phyloP scores from a whole-genome alignment of 2,797 vertebrate species.

The Sebastes oblongus region DNA sequence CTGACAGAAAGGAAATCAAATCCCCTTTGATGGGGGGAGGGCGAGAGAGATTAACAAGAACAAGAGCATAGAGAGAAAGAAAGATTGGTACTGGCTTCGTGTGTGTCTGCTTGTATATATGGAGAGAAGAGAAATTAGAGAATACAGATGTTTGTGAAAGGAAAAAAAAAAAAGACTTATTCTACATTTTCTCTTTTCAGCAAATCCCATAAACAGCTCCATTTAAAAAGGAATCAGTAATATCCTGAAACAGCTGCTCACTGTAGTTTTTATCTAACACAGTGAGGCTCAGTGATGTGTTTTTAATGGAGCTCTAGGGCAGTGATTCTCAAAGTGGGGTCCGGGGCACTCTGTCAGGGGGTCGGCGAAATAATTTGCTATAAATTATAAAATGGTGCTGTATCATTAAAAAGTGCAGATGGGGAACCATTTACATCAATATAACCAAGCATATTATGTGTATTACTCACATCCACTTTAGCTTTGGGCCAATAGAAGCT shows the following conservation, averaged over 20 bases:
- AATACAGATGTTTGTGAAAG: background rate
- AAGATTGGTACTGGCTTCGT: background rate
- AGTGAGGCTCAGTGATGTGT: too few species aligned
- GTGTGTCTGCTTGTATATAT: too few species aligned
- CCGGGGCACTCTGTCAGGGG: too few species aligned
- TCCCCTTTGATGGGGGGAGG: slow-evolving; percentile 21
- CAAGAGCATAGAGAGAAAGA: slow-evolving; percentile 5
- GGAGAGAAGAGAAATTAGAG: background rate
- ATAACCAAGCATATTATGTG: too few species aligned
- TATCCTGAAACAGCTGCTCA: background rate
- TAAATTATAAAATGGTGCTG: too few species aligned
- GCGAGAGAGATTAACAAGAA: slow-evolving; percentile 43
- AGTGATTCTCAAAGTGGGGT: too few species aligned
- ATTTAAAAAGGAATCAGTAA: background rate
- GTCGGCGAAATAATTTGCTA: too few species aligned
- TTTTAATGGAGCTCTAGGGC: too few species aligned
- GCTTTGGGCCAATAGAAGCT: too few species aligned
- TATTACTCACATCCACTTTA: too few species aligned
- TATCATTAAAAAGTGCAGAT: too few species aligned
- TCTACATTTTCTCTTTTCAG: background rate
- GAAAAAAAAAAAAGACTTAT: background rate
- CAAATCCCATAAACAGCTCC: background rate
- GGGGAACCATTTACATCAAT: too few species aligned
- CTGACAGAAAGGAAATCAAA: slow-evolving; percentile 36
- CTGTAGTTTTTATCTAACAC: background rate